A percentile compares a stretch with the other conserved stretches of the same genome.
Evolutionary conservation across 2,888 invertebrate species (phyloP).

Genomic region (Subacronicta megacephala): DNA sequence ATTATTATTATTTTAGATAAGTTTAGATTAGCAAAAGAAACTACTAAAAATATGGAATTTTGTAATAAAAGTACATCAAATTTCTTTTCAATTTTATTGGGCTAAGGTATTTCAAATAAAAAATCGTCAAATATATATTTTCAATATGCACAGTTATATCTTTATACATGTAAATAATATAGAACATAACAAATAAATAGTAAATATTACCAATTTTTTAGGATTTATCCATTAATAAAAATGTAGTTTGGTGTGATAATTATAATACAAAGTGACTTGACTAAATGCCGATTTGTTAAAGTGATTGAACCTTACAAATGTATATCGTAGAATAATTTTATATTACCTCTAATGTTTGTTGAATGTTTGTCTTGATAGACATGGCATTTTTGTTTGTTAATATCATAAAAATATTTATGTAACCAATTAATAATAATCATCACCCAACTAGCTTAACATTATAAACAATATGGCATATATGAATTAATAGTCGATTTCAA

Average conservation of each 20-base stretch:
- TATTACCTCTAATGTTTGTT: conserved; percentile 71
- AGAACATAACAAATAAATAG: conserved; percentile 89
- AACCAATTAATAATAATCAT: conserved; percentile 77
- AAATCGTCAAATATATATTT: conserved; percentile 88
- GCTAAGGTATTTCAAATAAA: conserved; percentile 87
- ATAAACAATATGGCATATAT: conserved; percentile 89
- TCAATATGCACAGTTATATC: conserved; percentile 89
- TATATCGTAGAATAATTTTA: conserved; percentile 75
- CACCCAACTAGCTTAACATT: conserved; percentile 85
- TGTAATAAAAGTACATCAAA: conserved; percentile 31
- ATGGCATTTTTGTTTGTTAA: conserved; percentile 76
- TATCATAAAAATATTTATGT: conserved; percentile 70
- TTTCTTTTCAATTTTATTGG: conserved; percentile 79
- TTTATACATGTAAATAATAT: conserved; percentile 90
- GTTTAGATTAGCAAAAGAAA: too few species aligned
- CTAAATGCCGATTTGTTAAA: conserved; percentile 82
- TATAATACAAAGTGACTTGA: conserved; percentile 84
- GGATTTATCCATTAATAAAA: conserved; percentile 85
- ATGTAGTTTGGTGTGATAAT: conserved; percentile 85
- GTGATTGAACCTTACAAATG: conserved; percentile 65
- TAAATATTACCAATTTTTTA: conserved; percentile 87
- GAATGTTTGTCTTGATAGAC: conserved; percentile 71
- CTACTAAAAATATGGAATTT: too few species aligned
- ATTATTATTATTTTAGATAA: too few species aligned
- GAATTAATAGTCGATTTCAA: conserved; percentile 86